Evolutionary conservation across 2,888 invertebrate species (phyloP).

Genomic region (Acanthosoma haemorrhoidale): DNA sequence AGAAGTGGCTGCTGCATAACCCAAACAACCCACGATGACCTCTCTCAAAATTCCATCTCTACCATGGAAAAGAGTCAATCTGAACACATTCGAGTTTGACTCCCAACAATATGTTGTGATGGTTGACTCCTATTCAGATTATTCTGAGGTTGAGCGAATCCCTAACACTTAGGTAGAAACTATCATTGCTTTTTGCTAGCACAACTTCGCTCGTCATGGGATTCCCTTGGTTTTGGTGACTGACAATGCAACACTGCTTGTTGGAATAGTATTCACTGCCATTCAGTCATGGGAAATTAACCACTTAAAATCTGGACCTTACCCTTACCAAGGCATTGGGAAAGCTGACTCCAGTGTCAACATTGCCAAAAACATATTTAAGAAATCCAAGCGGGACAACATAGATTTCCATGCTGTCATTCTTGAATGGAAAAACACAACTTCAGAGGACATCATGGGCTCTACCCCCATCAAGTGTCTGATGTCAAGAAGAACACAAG

Average conservation of each 20-base stretch:
- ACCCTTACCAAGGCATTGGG: no score
- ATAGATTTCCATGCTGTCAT: conserved; percentile 37
- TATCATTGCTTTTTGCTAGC: neutral
- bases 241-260: conserved; percentile 17
- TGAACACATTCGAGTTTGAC: neutral
- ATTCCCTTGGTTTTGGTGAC: conserved; percentile 21
- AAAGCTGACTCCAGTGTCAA: no score
- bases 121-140: conserved; percentile 29
- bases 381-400: conserved; percentile 33
- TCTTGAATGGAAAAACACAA: conserved; percentile 40
- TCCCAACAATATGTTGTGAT: neutral
- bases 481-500: conserved; percentile 31
- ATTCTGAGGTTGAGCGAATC: conserved; percentile 17
- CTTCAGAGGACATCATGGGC: conserved; percentile 35
- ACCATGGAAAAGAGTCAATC: conserved; percentile 12
- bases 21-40: neutral
- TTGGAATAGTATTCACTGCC: neutral
- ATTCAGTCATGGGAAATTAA: neutral
- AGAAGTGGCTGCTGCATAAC: neutral
- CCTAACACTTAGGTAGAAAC: neutral
- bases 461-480: conserved; percentile 37
- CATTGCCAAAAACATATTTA: no score
- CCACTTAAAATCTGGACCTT: no score
- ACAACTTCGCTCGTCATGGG: conserved; percentile 24
- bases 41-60: neutral